Conservation (phyloP, 2,113 vertebrate species). For the Lichenostomus cassidix region DNA sequence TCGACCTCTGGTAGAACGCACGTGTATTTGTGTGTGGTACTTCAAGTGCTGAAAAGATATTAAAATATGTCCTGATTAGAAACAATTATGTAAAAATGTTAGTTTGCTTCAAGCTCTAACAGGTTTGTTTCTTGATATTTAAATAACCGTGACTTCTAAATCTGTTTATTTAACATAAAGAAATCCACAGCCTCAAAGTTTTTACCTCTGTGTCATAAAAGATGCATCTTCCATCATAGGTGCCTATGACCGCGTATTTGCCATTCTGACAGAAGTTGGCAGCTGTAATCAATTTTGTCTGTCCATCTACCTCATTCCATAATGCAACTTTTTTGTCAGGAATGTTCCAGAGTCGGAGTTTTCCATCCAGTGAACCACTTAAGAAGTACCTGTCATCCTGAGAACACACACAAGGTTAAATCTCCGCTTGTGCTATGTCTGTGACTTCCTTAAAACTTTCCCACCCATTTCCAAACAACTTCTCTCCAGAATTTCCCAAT, state of each 20-base stretch:
- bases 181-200: neutral
- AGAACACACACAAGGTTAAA: neutral
- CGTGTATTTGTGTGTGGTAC: constrained; percentile 98
- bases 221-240: constrained; percentile 96
- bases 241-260: constrained; percentile 96
- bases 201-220: constrained; percentile 98
- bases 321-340: constrained; percentile 98
- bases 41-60: constrained; percentile 86
- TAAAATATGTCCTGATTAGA: neutral
- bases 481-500: neutral
- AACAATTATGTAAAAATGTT: neutral
- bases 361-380: constrained; percentile 95
- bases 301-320: constrained; percentile 98
- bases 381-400: constrained; percentile 98
- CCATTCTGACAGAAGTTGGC: constrained; percentile 99
- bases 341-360: constrained; percentile 98
- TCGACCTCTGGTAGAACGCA: constrained; percentile 93
- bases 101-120: neutral
- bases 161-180: neutral
- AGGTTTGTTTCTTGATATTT: neutral
- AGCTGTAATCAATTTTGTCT: constrained; percentile 97
- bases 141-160: neutral
- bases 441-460: neutral
- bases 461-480: neutral
- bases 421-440: accelerated